Percentiles rank a stretch among this genome's conserved stretches.
Evolutionary conservation across 2,113 vertebrate genomes (phyloP).

Genomic region (Dissostichus mawsoni): DNA sequence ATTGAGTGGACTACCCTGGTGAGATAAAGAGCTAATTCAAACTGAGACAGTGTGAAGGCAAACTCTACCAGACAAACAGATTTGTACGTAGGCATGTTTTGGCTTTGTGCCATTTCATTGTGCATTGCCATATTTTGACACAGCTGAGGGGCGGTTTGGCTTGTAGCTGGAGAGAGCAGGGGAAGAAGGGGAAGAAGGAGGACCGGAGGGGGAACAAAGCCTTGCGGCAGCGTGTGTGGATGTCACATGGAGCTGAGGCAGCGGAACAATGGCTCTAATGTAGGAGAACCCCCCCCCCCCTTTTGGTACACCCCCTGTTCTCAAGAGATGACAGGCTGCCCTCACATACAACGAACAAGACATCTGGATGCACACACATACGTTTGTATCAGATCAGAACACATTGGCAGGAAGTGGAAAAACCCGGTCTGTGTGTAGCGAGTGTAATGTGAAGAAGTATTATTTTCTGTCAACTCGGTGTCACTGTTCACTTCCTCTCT

Average conservation of each 20-base stretch:
- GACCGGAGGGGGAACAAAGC: slow-evolving; percentile 61
- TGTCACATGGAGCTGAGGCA: slow-evolving; percentile 65
- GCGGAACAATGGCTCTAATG: slow-evolving; percentile 70
- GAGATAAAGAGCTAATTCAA: slow-evolving; percentile 17
- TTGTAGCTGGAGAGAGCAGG: slow-evolving; percentile 39
- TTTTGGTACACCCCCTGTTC: slow-evolving; percentile 20
- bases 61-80: slow-evolving; percentile 29
- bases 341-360: slow-evolving; percentile 33
- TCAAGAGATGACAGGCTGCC: slow-evolving; percentile 47
- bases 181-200: slow-evolving; percentile 39
- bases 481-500: slow-evolving; percentile 12
- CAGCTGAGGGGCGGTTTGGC: slow-evolving; percentile 37
- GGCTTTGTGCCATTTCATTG: slow-evolving; percentile 52
- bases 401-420: slow-evolving; percentile 50
- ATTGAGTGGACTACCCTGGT: background rate
- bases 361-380: slow-evolving; percentile 51
- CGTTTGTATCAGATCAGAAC: slow-evolving; percentile 21
- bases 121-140: slow-evolving; percentile 54
- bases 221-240: slow-evolving; percentile 50
- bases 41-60: slow-evolving; percentile 19
- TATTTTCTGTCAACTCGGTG: slow-evolving; percentile 26
- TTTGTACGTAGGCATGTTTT: slow-evolving; percentile 48
- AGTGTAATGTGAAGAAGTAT: slow-evolving; percentile 17
- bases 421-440: slow-evolving; percentile 1
- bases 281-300: slow-evolving; percentile 40